Evolutionary conservation across 1,140 invertebrate genomes (phyloP), one percentile per base, ranked within the genome.

Genomic region (Brachionus rubens): DNA sequence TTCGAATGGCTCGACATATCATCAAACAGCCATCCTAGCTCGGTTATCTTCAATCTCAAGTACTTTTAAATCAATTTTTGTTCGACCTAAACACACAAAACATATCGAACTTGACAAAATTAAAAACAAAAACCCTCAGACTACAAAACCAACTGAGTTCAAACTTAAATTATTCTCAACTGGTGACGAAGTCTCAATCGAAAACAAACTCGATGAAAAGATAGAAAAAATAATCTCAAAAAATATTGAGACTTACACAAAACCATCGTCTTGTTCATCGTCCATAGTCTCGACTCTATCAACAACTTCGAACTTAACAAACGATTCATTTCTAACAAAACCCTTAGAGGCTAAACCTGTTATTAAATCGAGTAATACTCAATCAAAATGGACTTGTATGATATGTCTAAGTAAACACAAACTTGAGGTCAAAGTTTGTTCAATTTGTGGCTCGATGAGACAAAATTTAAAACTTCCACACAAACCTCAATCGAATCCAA

Each of bases 61-160:
- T 26, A 72, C 68, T 50, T 72, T 72, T 33, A 72, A 72, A 48
- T 72, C 68, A 16, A 48, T 72, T 12, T 72, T 72, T 54, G 68
- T 72, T 7, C 28, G 50, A 14, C 68, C 68, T 12, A 54, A 54
- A 36, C 21, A 54, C 12, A 40, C 68, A 4, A 72, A 72, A 19
- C 68, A 54, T 21, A 30, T 72, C 16, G 26, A 54, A 0, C 36
- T 65, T 36, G 12, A 43, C 19, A 43, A 36, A 6, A 28, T 65
- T 24, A 65, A 26, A 14, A 7, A 5, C 40, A 41, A 28, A 9
- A 65, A 41, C 24, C 5, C 5, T 14, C 9, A 46, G 3, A 7
- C 9, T 46, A 14, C 59, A 9, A 65, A 65, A 36, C 36, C 59
- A 30, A 0, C 36, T 12, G 40, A 43, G 6, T 65, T 65, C 12